Evolutionary conservation across 2,113 vertebrate genomes (phyloP).

Genomic region (Nicator chloris): DNA sequence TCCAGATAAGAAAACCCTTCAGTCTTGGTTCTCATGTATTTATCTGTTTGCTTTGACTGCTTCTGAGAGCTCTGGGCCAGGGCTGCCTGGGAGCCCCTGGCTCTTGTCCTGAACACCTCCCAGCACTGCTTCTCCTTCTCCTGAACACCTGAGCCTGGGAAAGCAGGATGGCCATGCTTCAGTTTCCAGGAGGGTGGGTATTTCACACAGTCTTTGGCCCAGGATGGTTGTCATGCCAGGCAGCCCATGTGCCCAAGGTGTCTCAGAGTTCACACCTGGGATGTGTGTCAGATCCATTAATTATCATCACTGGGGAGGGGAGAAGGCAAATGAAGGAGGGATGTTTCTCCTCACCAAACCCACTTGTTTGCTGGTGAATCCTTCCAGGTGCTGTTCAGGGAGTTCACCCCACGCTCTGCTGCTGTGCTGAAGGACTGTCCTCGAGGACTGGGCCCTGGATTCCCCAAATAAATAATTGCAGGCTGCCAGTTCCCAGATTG

Average conservation of each 20-base stretch:
- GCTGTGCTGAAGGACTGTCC: not conserved
- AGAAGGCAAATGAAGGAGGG: not conserved
- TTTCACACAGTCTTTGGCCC: not conserved
- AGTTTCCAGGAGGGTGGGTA: too few relatives aligned
- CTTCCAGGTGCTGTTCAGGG: not conserved
- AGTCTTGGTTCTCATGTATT: not conserved
- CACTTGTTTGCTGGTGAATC: not conserved
- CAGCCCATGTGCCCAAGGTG: not conserved
- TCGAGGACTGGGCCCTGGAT: not conserved
- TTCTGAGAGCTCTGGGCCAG: fast-evolving
- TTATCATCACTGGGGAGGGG: not conserved
- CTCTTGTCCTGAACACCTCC: not conserved
- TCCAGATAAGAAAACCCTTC: not conserved
- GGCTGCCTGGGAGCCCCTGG: not conserved
- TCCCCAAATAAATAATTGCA: not conserved
- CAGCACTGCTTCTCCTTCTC: not conserved
- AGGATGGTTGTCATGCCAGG: not conserved
- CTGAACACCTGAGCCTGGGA: not conserved
- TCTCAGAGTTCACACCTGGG: not conserved
- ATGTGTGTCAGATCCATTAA: not conserved
- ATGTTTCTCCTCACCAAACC: not conserved
- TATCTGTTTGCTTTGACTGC: not conserved
- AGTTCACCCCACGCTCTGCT: not conserved
- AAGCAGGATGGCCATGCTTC: not conserved
- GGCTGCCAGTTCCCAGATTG: not conserved